Conservation (phyloP, 1,140 invertebrate genomes). For the Oryctes rhinoceros region DNA sequence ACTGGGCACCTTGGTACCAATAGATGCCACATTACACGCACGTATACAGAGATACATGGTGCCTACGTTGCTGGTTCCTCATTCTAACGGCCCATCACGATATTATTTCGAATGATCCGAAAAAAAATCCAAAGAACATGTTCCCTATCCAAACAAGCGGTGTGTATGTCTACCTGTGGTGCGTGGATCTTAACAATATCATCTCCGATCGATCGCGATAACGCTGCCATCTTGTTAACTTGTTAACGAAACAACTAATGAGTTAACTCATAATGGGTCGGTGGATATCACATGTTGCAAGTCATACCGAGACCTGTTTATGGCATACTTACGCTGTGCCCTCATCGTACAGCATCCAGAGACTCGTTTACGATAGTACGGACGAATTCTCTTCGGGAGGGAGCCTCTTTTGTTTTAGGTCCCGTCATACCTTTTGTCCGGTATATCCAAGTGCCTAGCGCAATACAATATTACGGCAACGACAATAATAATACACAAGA, state of each 20-base stretch:
- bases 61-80: neutral
- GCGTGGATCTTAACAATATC: constrained; percentile 57
- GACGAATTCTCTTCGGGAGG: neutral
- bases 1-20: no score
- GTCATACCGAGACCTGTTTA: constrained; percentile 56
- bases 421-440: constrained; percentile 2
- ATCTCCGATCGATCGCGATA: constrained; percentile 57
- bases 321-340: constrained; percentile 13
- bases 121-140: constrained; percentile 48
- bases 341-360: no score
- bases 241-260: constrained; percentile 61
- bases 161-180: constrained; percentile 49
- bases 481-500: neutral
- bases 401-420: constrained; percentile 1
- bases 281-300: constrained; percentile 54
- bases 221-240: constrained; percentile 60
- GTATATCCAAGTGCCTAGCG: neutral
- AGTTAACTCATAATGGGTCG: constrained; percentile 57
- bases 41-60: neutral
- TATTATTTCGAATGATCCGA: constrained; percentile 48
- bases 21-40: neutral
- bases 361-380: no score
- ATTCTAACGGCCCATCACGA: neutral
- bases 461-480: neutral
- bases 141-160: constrained; percentile 42